These are phyloP conservation scores for Antedon mediterranea DNA, from an alignment of 53 echinoderm and acorn worm species.

Conservation along the genomic window DNA sequence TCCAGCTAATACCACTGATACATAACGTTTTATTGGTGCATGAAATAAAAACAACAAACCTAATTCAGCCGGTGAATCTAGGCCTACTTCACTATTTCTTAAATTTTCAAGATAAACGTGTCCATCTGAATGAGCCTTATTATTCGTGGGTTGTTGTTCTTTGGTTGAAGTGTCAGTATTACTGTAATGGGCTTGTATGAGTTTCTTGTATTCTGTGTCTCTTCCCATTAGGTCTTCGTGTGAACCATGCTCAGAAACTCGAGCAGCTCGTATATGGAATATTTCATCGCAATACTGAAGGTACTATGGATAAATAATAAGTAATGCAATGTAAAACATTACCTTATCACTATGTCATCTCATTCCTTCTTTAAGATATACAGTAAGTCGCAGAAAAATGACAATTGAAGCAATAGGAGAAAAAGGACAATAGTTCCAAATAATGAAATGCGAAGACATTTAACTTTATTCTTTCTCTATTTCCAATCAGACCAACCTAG, in stretches of 20 bases:
- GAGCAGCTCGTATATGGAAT: constrained; percentile 44
- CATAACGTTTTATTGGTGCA: too few relatives aligned
- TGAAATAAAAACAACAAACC: too few relatives aligned
- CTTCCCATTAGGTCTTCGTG: constrained; percentile 44
- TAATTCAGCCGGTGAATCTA: neutral
- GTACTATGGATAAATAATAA: neutral
- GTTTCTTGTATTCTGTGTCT: constrained; percentile 36
- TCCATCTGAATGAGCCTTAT: neutral
- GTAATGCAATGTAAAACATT: too few relatives aligned
- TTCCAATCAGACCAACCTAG: too few relatives aligned
- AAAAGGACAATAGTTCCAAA: too few relatives aligned
- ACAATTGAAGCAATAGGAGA: too few relatives aligned
- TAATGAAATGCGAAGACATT: too few relatives aligned
- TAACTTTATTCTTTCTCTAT: too few relatives aligned
- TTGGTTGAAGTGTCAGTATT: constrained; percentile 2
- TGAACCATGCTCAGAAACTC: constrained; percentile 35
- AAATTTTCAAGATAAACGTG: neutral
- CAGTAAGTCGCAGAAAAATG: too few relatives aligned
- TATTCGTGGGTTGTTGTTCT: neutral
- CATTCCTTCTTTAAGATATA: too few relatives aligned
- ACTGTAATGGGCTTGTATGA: constrained; percentile 41
- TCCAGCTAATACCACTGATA: too few relatives aligned
- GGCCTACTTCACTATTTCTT: neutral
- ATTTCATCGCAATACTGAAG: constrained; percentile 41
- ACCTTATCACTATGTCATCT: too few relatives aligned